A percentile compares a stretch with the other conserved stretches of the same genome.
Evolutionary conservation across 2,888 invertebrate species (phyloP).

Genomic region (Eupithecia vulgata): DNA sequence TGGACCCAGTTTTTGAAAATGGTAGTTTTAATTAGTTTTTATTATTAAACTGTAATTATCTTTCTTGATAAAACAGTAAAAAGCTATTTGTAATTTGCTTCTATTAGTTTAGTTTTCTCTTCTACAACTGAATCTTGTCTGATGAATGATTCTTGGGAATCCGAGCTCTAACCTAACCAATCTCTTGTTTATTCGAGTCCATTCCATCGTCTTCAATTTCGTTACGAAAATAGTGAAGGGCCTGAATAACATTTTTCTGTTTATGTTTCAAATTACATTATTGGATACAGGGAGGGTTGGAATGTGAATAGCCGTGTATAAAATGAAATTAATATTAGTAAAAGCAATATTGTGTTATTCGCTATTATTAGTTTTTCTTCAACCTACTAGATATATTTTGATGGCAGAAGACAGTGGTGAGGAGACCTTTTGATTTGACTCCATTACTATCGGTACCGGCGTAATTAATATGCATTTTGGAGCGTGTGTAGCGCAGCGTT

Average conservation of each 20-base stretch:
- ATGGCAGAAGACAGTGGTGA: not conserved
- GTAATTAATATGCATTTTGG: not conserved
- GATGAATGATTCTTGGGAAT: conserved; percentile 31
- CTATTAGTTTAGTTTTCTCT: not conserved
- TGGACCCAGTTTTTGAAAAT: not conserved
- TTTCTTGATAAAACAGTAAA: not conserved
- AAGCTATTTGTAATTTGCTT: not conserved
- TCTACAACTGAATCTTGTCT: not conserved
- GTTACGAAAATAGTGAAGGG: conserved; percentile 46
- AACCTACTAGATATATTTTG: not conserved
- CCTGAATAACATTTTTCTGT: conserved; percentile 20
- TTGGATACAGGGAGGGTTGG: not conserved
- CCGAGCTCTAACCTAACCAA: conserved; percentile 39
- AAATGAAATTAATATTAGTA: not conserved
- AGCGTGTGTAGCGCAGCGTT: not conserved
- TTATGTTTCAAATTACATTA: conserved; percentile 20
- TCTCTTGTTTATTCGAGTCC: conserved; percentile 58
- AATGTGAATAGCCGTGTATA: conserved; percentile 7
- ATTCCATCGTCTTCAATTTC: conserved; percentile 48
- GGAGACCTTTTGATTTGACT: not conserved
- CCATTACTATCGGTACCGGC: not conserved
- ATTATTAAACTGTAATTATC: not conserved
- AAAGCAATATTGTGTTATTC: not conserved
- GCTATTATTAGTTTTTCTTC: not conserved
- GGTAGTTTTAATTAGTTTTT: not conserved